Conservation (phyloP, 2,888 invertebrate genomes). For the Microctonus aethiopoides region DNA sequence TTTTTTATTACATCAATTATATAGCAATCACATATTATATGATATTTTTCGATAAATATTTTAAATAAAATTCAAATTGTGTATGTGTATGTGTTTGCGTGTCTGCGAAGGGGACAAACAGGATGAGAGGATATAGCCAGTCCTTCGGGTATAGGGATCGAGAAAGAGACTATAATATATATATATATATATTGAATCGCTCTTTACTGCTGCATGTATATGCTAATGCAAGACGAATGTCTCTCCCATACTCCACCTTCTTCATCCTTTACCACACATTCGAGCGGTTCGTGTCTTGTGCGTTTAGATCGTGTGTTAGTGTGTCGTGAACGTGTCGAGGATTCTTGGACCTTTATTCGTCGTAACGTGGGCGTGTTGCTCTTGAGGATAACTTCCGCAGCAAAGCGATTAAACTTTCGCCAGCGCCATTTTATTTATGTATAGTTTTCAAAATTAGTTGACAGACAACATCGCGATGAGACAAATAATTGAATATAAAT, state of each 20-base stretch:
- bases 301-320: constrained; percentile 42
- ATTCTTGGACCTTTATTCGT: constrained; percentile 37
- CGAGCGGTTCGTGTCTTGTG: constrained; percentile 50
- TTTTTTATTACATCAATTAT: neutral
- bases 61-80: neutral
- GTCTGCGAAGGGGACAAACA: constrained; percentile 22
- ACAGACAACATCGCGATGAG: too few species aligned
- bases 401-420: constrained; percentile 50
- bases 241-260: constrained; percentile 49
- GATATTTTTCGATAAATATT: neutral
- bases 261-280: constrained; percentile 48
- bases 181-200: constrained; percentile 46
- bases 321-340: constrained; percentile 42
- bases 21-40: neutral
- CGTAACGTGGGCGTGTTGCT: constrained; percentile 56
- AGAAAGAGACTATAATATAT: too few species aligned
- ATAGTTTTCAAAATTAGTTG: constrained; percentile 1
- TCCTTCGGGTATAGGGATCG: neutral
- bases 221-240: constrained; percentile 68
- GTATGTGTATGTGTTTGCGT: neutral
- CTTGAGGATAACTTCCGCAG: constrained; percentile 57
- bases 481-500: too few species aligned
- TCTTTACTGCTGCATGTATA: constrained; percentile 61
- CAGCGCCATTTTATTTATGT: constrained; percentile 34
- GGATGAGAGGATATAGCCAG: constrained; percentile 24